These are phyloP conservation scores for Trissoscelio sp. DNA, from an alignment of 2,888 invertebrate species.

Conservation along the genomic window DNA sequence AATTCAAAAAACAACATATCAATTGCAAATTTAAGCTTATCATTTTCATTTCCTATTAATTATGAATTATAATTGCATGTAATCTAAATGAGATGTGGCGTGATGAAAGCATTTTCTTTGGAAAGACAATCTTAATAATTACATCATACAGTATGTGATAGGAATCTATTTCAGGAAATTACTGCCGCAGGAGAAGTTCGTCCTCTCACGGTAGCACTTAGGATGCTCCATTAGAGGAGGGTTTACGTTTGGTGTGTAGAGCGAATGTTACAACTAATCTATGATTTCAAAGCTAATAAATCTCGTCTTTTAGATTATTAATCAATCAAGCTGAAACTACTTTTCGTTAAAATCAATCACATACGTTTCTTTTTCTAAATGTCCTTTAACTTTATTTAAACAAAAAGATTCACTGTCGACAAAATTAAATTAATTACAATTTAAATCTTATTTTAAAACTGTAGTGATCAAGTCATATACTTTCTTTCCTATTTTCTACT, in stretches of 20 bases:
- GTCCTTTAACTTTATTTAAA: too few species aligned
- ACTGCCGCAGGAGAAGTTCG: conserved; percentile 66
- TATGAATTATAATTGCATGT: too few species aligned
- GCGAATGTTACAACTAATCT: conserved; percentile 59
- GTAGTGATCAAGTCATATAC: too few species aligned
- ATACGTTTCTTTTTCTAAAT: too few species aligned
- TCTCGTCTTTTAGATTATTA: conserved; percentile 26
- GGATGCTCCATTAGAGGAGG: conserved; percentile 64
- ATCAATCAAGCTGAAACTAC: neutral
- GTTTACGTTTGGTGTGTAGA: conserved; percentile 59
- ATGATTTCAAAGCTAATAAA: conserved; percentile 25
- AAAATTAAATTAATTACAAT: too few species aligned
- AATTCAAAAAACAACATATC: too few species aligned
- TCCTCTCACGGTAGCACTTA: conserved; percentile 64
- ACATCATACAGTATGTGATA: conserved; percentile 65
- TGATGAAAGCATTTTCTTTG: conserved; percentile 51
- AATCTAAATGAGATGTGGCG: conserved; percentile 43
- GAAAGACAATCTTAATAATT: conserved; percentile 65
- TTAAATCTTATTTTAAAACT: too few species aligned
- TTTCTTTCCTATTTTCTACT: too few species aligned
- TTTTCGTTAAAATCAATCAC: too few species aligned
- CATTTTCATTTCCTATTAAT: too few species aligned
- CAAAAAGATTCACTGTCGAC: too few species aligned
- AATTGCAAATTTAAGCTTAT: too few species aligned
- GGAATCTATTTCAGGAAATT: conserved; percentile 68